Base-by-base conservation (phyloP, 1,140 invertebrate species). In the Diachasma alloeum region DNA sequence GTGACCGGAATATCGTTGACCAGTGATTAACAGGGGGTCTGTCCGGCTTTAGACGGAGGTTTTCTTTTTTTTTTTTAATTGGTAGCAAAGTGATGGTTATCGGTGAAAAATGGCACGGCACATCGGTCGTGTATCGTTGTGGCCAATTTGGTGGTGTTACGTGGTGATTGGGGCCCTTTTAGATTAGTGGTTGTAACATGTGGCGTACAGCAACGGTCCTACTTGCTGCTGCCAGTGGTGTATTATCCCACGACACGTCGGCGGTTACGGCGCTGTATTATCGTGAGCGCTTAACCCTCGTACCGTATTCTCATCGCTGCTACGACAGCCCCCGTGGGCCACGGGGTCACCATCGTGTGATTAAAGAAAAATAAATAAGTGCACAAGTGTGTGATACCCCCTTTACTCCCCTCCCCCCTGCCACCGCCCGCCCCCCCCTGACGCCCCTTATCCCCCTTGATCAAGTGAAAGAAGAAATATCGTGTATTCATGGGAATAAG, bases 141-240 rank as follows among this genome's bases (percentile, higher is more conserved):
- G 31, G 17, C 68, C 44, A 75, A 68, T 74, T 72, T 82, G 75
- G 74, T 84, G 81, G 82, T 84, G 86, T 86, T 84, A 83, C 81
- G 85, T 85, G 66, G 85, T 85, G 80, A 85, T 83, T 82, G 72
- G 75, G 75, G 74, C 73, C 59, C 31, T 80, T 75, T 79, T 74
- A 74, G 80, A 84, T 78, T 80, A 81, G 84, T 83, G 53, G 31
- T 77, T 83, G 78, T 85, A 85, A 82, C 83, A 86, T 86, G 84
- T 86, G 84, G 84, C 83, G 83, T 86, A 78, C 81, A 84, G 81
- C 81, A 81, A 84, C 83, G 81, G 80, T 81, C 66, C 69, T 76
- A 82, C 53, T 76, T 81, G 66, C 79, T 82, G 69, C 19, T 83
- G 76, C 76, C 79, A 82, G 83, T 83, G 83, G 83, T 84, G 81